Evolutionary conservation across 2,797 vertebrate genomes (phyloP).

Genomic region (Protonibea diacanthus): DNA sequence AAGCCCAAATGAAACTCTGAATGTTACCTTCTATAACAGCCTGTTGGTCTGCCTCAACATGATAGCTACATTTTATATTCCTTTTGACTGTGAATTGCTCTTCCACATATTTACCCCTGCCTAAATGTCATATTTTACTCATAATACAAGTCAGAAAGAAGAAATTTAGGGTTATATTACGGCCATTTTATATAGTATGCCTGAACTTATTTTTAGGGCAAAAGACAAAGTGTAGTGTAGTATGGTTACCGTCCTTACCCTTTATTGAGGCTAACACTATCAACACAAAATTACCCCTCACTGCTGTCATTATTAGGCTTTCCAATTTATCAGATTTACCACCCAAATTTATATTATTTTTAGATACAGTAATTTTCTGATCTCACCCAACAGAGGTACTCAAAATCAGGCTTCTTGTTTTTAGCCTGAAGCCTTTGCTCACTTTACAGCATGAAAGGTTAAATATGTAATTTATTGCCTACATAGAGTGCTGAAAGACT

Average conservation of each 20-base stretch:
- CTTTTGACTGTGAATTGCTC: constrained; percentile 18
- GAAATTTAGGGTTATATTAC: background rate
- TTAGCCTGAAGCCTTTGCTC: background rate
- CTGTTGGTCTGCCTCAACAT: constrained; percentile 16
- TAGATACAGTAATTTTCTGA: background rate
- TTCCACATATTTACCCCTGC: background rate
- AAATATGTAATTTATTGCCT: background rate
- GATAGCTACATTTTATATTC: constrained; percentile 3
- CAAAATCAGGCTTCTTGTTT: background rate
- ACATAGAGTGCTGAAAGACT: background rate
- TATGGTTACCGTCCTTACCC: too few relatives aligned
- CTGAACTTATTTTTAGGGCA: background rate
- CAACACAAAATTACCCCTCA: background rate
- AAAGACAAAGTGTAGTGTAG: background rate
- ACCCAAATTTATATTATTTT: background rate
- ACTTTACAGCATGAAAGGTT: background rate
- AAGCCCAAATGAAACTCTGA: constrained; percentile 34
- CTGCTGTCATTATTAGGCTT: background rate
- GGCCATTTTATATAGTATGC: background rate
- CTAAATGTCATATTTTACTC: background rate
- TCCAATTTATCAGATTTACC: background rate
- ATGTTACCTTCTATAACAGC: constrained; percentile 20
- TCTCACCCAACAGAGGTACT: background rate
- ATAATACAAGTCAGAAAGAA: background rate
- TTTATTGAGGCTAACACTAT: background rate